Base-by-base conservation (phyloP, 2,113 vertebrate genomes). In the Pelvicachromis taeniatus region DNA sequence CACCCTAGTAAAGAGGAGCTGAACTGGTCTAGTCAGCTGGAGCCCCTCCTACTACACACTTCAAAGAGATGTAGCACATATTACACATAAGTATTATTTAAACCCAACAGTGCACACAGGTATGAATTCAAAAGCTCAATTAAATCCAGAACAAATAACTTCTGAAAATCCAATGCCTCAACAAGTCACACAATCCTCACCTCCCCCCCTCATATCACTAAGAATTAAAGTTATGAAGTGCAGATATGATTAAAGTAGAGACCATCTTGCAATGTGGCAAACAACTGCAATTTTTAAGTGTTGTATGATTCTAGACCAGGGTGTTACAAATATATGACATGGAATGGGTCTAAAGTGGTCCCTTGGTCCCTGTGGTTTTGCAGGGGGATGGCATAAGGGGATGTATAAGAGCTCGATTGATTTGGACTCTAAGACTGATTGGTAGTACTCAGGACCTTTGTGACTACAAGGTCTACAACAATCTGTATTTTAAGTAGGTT, bases 1-100 rank as follows among this genome's bases (percentile, higher is more conserved):
- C 68, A 65, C 23, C 83, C 87, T 45, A 91, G 85, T 83, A 50
- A 54, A 85, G 53, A 85, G 73, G 54, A 87, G 53, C 54, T 59
- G 38, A 56, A 23, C n/a, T n/a, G 23, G 35, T 21, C 13, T 33
- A 38, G 83, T 83, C 81, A 80, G 88, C 84, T 83, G 78, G 80
- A 86, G 53, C 65, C 52, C 14, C 42, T 83, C 8, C 21, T 35
- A 56, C 48, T 23, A 19, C 19, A 31, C 4, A 52, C n/a, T 31
- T 45, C 19, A 50, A 21, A 78, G 40, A 68, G n/a, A 56, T 56
- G 29, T 54, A 65, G 10, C 9, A 23, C 16, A 85, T 21, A 19
- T 10, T 29, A 8, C n/a, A 23, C 38, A 33, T 13, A n/a, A 63
- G 6, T 29, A 12, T 17, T n/a, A 40, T 75, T 45, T 56, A 58